Evolutionary conservation across 1,140 invertebrate species (phyloP), one percentile per base, ranked within the genome.

Genomic region (Phenacoccus solenopsis): DNA sequence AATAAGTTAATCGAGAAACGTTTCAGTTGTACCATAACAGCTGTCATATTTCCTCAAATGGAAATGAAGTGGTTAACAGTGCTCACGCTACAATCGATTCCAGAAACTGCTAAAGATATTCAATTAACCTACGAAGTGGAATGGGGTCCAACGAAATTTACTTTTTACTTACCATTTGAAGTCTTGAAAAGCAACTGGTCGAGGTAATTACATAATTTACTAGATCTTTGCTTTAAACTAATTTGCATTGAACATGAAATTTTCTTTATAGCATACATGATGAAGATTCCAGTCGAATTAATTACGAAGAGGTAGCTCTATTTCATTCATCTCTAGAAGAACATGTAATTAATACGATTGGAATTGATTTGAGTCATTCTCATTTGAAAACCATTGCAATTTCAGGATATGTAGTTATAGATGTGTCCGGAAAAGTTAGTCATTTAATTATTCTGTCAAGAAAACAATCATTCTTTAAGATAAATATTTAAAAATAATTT

Each of bases 341-440:
- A 24, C 59, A 64, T 64, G 59, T 64, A 2, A 24, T 24, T 3
- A 27, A 64, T 25, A 64, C 59, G 22, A 24, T 24, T 25, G 22
- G 59, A 25, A 4, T 64, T 64, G 59, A 64, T 20, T 64, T 64
- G 22, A 64, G 10, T 22, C 25, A 25, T 64, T 64, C 25, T 64
- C 59, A 64, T 64, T 64, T 64, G 4, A 64, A 64, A 64, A 24
- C 12, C 7, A 10, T 64, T 64, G 22, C 59, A 20, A 27, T 64
- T 24, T 10, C 21, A 5, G 13, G 16, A 20, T 64, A 25, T 24
- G 2, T 64, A 4, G 25, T 22, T 7, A 10, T 64, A 24, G 22
- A 64, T 64, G 59, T 24, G 20, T 64, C 59, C 21, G 59, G 59
- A 64, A 64, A 64, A 20, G 59, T 64, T 4, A 64, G 59, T 25